Percentiles rank a stretch among this genome's conserved stretches.
Conservation (phyloP, 1,140 invertebrate genomes). For the Arctopsyche grandis region DNA sequence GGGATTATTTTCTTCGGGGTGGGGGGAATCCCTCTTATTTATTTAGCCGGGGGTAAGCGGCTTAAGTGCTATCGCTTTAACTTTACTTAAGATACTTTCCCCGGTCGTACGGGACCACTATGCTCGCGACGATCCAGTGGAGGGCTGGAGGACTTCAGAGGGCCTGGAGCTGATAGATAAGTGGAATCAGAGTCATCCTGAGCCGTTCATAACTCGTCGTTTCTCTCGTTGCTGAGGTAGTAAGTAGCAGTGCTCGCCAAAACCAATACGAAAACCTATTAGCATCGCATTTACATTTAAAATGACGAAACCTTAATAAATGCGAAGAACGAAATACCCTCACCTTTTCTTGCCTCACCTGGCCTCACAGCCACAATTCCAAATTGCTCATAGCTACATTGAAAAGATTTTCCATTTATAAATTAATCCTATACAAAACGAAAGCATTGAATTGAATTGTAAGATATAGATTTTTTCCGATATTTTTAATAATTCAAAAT, state of each 20-base stretch:
- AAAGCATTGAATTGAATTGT: too few species aligned
- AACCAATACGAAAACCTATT: neutral
- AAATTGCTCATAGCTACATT: too few species aligned
- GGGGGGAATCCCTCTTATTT: constrained; percentile 10
- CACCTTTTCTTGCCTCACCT: too few species aligned
- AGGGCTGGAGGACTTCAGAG: neutral
- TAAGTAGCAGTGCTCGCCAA: neutral
- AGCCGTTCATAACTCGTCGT: constrained; percentile 14
- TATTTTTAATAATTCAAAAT: too few species aligned
- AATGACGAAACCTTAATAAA: too few species aligned
- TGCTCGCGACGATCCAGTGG: neutral
- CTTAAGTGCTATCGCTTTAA: constrained; percentile 30
- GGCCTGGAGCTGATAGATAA: constrained; percentile 32
- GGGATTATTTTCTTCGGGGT: neutral
- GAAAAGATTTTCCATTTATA: too few species aligned
- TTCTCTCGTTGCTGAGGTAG: neutral
- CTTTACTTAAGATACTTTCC: constrained; percentile 33
- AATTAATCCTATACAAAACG: too few species aligned
- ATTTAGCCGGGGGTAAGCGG: constrained; percentile 21
- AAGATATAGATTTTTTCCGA: too few species aligned
- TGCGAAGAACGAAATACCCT: too few species aligned
- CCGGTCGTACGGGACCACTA: neutral
- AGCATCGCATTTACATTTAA: constrained; percentile 12
- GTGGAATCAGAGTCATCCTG: constrained; percentile 4
- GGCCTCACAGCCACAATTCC: too few species aligned